phyloP scores from a whole-genome alignment of 2,113 vertebrate species.

The Uria aalge region DNA sequence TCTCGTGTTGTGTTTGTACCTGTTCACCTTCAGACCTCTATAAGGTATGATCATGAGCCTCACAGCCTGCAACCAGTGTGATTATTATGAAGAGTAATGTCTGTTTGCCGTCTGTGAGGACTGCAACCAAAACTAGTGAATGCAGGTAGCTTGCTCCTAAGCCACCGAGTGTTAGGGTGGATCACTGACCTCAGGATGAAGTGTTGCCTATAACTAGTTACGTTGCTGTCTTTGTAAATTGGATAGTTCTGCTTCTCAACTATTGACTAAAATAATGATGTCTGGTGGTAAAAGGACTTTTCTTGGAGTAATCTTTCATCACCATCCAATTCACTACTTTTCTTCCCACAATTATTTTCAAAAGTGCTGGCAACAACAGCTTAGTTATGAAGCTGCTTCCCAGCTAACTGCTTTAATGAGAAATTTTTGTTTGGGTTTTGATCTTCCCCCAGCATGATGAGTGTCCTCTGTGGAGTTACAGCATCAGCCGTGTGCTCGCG shows the following conservation, averaged over 20 bases:
- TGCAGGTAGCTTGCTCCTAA: neutral
- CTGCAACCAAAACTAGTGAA: neutral
- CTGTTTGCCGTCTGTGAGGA: neutral
- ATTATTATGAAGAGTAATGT: neutral
- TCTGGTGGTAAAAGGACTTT: neutral
- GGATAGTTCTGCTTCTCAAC: neutral
- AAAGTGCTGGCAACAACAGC: neutral
- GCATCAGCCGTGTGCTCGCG: neutral
- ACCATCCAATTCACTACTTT: neutral
- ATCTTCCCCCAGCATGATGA: neutral
- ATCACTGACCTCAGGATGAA: neutral
- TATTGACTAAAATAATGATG: neutral
- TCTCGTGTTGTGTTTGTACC: neutral
- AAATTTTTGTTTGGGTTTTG: neutral
- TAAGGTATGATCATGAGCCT: neutral
- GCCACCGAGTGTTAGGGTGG: neutral
- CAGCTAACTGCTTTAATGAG: constrained; percentile 1
- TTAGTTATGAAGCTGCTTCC: neutral
- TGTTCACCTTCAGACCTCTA: neutral
- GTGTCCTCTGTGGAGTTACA: neutral
- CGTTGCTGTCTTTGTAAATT: neutral
- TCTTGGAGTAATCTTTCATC: neutral
- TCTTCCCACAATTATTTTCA: neutral
- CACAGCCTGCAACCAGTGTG: neutral
- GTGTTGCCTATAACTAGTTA: neutral